Percentiles rank a stretch among this genome's conserved stretches.
Evolutionary conservation across 2,797 vertebrate species (phyloP).

Genomic region (Enteromius viviparus): DNA sequence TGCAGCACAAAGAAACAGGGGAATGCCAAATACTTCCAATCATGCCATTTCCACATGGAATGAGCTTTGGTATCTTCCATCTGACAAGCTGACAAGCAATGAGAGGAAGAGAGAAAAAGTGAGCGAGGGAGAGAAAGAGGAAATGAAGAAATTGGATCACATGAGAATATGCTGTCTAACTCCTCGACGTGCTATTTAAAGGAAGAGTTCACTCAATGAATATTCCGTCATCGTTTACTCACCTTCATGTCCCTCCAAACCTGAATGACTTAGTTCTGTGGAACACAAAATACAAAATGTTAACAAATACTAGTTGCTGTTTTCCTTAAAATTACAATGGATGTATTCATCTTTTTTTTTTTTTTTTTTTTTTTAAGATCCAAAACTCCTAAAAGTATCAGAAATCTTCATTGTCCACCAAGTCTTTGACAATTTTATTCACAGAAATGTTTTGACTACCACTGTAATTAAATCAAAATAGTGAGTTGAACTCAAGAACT

Average conservation of each 20-base stretch:
- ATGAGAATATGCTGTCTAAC: constrained; percentile 75
- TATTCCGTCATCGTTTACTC: background rate
- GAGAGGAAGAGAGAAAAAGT: constrained; percentile 50
- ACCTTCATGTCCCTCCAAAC: background rate
- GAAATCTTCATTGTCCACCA: background rate
- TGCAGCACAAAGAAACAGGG: constrained; percentile 45
- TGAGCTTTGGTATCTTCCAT: constrained; percentile 62
- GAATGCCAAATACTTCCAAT: constrained; percentile 66
- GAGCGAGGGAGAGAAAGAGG: constrained; percentile 62
- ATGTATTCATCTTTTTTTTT: background rate
- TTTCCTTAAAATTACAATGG: background rate
- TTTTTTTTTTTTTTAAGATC: background rate
- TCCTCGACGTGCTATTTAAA: constrained; percentile 47
- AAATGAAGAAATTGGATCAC: constrained; percentile 84
- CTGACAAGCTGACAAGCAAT: constrained; percentile 63
- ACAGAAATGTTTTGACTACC: background rate
- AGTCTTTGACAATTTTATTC: background rate
- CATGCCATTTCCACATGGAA: constrained; percentile 65
- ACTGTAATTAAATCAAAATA: background rate
- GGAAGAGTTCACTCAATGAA: background rate
- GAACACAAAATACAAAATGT: background rate
- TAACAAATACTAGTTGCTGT: too few relatives aligned
- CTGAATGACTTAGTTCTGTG: background rate
- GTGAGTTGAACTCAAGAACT: background rate
- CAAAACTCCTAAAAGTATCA: background rate